A percentile compares a stretch with the other conserved stretches of the same genome.
Evolutionary conservation across 64 coral and sea anemone species (phyloP).

Genomic region (Actinia tenebrosa): DNA sequence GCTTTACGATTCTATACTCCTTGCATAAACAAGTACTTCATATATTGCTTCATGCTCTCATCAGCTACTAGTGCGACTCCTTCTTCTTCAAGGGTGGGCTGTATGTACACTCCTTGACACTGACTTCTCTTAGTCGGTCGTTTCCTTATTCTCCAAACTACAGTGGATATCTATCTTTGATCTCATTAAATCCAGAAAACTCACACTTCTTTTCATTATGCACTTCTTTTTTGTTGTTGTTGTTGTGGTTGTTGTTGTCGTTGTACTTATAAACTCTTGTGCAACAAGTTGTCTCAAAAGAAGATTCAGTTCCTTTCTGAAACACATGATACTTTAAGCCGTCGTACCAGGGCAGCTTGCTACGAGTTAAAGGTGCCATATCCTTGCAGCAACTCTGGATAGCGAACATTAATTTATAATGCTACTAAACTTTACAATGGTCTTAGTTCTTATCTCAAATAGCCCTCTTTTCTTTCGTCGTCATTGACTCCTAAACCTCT

Average conservation of each 20-base stretch:
- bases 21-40: too few relatives aligned
- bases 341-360: neutral
- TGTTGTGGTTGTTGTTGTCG: neutral
- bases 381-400: neutral
- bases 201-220: too few relatives aligned
- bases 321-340: neutral
- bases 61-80: constrained; percentile 24
- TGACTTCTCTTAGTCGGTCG: neutral
- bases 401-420: neutral
- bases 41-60: neutral
- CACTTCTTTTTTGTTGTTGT: too few relatives aligned
- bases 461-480: neutral
- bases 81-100: constrained; percentile 35
- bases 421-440: neutral
- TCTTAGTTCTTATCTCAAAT: neutral
- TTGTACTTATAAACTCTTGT: constrained; percentile 11
- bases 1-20: too few relatives aligned
- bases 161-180: too few relatives aligned
- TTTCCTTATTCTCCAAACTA: too few relatives aligned
- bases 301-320: constrained; percentile 1
- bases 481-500: neutral
- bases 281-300: constrained; percentile 26
- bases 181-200: too few relatives aligned
- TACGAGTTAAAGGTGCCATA: neutral
- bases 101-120: constrained; percentile 18